A percentile compares a stretch with the other conserved stretches of the same genome.
phyloP scores from a whole-genome alignment of 2,888 invertebrate species.

The Emmelina monodactyla region DNA sequence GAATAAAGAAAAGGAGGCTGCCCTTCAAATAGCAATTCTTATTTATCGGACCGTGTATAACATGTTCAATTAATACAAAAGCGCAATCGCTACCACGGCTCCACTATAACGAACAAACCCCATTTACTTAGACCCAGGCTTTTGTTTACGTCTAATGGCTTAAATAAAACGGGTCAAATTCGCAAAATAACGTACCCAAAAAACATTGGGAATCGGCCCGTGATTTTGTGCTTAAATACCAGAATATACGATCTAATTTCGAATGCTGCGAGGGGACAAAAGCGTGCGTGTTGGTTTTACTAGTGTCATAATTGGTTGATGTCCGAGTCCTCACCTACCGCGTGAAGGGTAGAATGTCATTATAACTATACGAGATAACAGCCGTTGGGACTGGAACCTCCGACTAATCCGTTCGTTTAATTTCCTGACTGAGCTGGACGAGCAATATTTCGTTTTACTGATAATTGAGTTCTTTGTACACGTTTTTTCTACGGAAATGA shows the following conservation, averaged over 20 bases:
- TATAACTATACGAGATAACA: constrained; percentile 53
- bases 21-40: constrained; percentile 36
- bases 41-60: constrained; percentile 54
- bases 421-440: constrained; percentile 56
- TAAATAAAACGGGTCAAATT: constrained; percentile 62
- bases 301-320: constrained; percentile 42
- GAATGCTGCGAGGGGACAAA: constrained; percentile 29
- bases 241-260: constrained; percentile 39
- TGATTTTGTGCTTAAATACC: constrained; percentile 33
- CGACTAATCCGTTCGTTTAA: constrained; percentile 56
- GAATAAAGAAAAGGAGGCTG: constrained; percentile 27
- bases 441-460: constrained; percentile 58
- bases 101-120: constrained; percentile 39
- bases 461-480: constrained; percentile 57
- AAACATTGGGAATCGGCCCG: constrained; percentile 39
- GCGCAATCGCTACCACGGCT: constrained; percentile 37
- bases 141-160: constrained; percentile 63
- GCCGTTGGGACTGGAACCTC: constrained; percentile 37
- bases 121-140: constrained; percentile 28
- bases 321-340: constrained; percentile 42
- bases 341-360: constrained; percentile 34
- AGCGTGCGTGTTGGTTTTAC: constrained; percentile 33
- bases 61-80: constrained; percentile 57
- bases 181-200: constrained; percentile 41
- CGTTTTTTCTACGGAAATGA: constrained; percentile 55